phyloP scores from a whole-genome alignment of 2,797 vertebrate species.

The Anniella stebbinsi region DNA sequence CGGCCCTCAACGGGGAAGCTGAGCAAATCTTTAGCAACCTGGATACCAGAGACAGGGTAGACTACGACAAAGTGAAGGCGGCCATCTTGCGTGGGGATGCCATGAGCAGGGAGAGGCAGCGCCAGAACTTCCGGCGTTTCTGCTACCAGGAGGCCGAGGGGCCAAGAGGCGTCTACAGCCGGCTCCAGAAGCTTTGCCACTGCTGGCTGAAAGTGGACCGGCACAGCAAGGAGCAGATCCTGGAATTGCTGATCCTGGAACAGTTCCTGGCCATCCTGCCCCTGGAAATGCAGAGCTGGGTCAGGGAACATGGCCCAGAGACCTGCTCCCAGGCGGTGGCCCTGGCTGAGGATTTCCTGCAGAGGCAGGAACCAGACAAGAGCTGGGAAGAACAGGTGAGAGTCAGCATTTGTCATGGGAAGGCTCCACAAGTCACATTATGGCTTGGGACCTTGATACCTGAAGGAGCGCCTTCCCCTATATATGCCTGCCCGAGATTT shows the following conservation, averaged over 20 bases:
- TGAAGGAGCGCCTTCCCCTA: no score
- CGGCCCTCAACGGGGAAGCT: constrained; percentile 21
- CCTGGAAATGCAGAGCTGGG: constrained; percentile 67
- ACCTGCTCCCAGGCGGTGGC: constrained; percentile 58
- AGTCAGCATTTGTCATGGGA: no score
- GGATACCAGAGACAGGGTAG: constrained; percentile 20
- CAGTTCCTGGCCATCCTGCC: constrained; percentile 69
- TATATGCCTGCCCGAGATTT: no score
- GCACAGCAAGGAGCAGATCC: constrained; percentile 68
- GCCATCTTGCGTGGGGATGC: constrained; percentile 37
- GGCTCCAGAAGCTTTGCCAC: constrained; percentile 58
- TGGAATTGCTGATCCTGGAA: constrained; percentile 71
- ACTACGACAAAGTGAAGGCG: constrained; percentile 34
- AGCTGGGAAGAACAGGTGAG: constrained; percentile 68
- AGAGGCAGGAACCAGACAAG: constrained; percentile 34
- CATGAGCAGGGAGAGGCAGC: constrained; percentile 26
- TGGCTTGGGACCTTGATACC: no score
- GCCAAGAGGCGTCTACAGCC: constrained; percentile 54
- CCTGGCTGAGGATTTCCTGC: constrained; percentile 59
- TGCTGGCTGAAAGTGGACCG: constrained; percentile 62
- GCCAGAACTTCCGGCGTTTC: constrained; percentile 64
- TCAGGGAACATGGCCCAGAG: constrained; percentile 55
- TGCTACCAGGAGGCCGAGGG: constrained; percentile 59
- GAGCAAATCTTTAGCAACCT: constrained; percentile 39
- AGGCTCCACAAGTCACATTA: not conserved